Base-by-base conservation (phyloP, 2,888 invertebrate species). In the Baccha elongata region DNA sequence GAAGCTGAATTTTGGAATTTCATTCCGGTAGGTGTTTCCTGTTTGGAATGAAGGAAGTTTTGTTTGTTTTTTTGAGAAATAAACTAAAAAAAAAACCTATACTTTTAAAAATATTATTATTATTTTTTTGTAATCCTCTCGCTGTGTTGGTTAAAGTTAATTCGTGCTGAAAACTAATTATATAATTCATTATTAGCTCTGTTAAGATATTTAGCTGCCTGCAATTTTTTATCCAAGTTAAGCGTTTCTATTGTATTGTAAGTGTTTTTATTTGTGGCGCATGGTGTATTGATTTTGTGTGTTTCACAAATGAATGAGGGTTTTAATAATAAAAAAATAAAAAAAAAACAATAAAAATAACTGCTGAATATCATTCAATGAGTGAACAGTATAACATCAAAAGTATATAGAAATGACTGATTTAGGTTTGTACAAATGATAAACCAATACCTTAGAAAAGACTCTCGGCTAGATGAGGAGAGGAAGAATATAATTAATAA, bases 1-100 rank as follows among this genome's bases (percentile, higher is more conserved):
- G 78, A 72, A 11, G 67, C 21, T 44, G 83, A 60, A 55, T 83
- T 83, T 86, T 88, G 87, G 68, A 85, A 87, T 85, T 88, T 88
- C 81, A 86, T 86, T 68, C 55, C 64, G 48, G 87, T 84, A 84
- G 89, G 88, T 87, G 89, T 87, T 87, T 90, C 89, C 90, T 89
- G 88, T 86, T 85, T 86, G 84, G 67, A 84, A 48, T 78, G 80
- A 55, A 81, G 84, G 58, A 80, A 80, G 55, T 68, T 79, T 53
- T 37, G 40, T 68, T 75, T 60, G 46, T 67, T 71, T 80, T 65
- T 79, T 84, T 53, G 64, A 64, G 29, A 35, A 37, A 46, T 48
- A 35, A 11, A 29, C 29, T 19, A 44, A 35, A 48, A 48, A 48
- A 48, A 26, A 42, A 58, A 40, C 37, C 58, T 65, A n/a, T 44